These are phyloP conservation scores for Ramphastos sulfuratus DNA, from an alignment of 2,113 vertebrate species.

Conservation along the genomic window DNA sequence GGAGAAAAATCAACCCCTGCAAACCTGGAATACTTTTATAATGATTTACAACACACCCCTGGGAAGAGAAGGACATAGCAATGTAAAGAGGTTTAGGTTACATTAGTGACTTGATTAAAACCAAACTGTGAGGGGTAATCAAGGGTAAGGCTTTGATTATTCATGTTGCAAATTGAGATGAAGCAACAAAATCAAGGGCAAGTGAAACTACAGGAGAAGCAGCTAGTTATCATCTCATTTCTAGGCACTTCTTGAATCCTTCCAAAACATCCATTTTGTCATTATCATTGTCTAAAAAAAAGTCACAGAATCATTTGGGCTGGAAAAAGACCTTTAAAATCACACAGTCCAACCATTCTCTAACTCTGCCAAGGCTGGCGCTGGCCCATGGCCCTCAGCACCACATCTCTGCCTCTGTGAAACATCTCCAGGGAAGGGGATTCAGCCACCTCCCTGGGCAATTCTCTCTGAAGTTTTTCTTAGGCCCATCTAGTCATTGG, in stretches of 20 bases:
- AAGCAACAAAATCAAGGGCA: conserved; percentile 23
- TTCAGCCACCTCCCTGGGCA: background rate
- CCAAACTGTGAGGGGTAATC: conserved; percentile 4
- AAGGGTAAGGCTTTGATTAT: conserved; percentile 40
- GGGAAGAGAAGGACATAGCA: background rate
- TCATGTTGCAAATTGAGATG: background rate
- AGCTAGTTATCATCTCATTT: background rate
- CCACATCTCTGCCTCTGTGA: too few relatives aligned
- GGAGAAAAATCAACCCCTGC: background rate
- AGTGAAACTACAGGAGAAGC: background rate
- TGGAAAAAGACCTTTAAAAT: too few relatives aligned
- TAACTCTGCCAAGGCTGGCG: too few relatives aligned
- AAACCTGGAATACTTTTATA: background rate
- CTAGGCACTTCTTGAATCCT: background rate
- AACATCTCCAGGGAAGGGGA: too few relatives aligned
- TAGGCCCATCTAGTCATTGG: background rate
- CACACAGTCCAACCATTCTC: too few relatives aligned
- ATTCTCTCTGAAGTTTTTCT: background rate
- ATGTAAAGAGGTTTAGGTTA: background rate
- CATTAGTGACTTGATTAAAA: conserved; percentile 35
- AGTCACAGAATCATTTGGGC: too few relatives aligned
- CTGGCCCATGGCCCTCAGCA: too few relatives aligned
- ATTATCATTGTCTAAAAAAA: background rate
- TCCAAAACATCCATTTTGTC: background rate
- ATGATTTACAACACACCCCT: background rate